A percentile compares a stretch with the other conserved stretches of the same genome.
Conservation (phyloP, 2,113 vertebrate species). For the Sula dactylatra region DNA sequence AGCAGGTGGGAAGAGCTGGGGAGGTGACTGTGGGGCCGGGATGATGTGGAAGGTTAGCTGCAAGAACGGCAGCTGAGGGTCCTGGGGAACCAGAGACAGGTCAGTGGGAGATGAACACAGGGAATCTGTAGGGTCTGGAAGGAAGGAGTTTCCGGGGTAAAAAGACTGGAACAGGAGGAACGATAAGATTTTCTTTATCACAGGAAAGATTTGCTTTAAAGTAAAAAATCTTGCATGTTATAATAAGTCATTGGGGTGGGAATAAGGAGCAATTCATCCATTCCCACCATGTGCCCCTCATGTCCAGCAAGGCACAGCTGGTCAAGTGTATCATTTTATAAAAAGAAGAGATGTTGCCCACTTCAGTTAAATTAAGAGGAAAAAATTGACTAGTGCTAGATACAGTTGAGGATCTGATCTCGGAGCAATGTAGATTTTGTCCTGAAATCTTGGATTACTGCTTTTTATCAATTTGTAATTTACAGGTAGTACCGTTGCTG, state of each 20-base stretch:
- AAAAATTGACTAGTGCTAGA: background rate
- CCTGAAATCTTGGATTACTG: background rate
- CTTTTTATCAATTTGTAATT: background rate
- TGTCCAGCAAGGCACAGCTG: background rate
- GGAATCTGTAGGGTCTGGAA: background rate
- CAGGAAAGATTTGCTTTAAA: background rate
- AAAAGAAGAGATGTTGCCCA: background rate
- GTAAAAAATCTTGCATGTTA: background rate
- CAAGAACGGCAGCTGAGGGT: background rate
- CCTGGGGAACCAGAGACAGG: background rate
- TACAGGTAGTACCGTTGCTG: background rate
- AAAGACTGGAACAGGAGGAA: background rate
- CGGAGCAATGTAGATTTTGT: background rate
- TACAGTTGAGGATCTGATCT: background rate
- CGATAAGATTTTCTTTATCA: rapidly evolving
- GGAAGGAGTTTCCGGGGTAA: background rate
- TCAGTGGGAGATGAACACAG: background rate
- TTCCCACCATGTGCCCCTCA: background rate
- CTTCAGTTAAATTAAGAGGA: background rate
- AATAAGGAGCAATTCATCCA: background rate
- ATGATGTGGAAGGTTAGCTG: background rate
- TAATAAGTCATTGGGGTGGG: background rate
- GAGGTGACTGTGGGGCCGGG: background rate
- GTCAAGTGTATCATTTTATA: background rate
- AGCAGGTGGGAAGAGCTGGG: background rate